Base-by-base conservation (phyloP, 2,113 vertebrate genomes). In the Circaetus cinerascens region DNA sequence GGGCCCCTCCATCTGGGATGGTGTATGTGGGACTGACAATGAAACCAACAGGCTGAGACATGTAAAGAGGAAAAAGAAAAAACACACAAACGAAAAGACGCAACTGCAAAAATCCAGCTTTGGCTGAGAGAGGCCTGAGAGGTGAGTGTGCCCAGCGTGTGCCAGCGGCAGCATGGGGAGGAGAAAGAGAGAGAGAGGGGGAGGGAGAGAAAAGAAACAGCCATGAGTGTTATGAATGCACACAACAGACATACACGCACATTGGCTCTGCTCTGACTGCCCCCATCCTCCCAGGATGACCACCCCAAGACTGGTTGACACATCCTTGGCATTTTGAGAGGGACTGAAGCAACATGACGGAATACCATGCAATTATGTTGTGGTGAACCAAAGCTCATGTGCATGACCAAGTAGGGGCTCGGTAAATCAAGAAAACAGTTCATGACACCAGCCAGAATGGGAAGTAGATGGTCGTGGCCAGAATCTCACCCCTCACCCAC, bases 41-140 rank as follows among this genome's bases (percentile, higher is more conserved):
- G 95, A 87, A 86, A 94, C 56, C 74, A 93, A 98, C 93, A 91
- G 91, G 96, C 92, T 86, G 95, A 93, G 96, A 96, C 95, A 97
- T 7, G 86, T 90, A 89, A 90, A 97, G 96, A 94, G 96, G 89
- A 95, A 75, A 96, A 97, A 96, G 81, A 71, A 96, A 97, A 95
- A 96, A 96, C 93, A 98, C 97, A 98, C 96, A 98, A 98, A 98
- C 98, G 95, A 98, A 98, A 98, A 98, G 98, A 99, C 99, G 98
- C 99, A 99, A 99, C 99, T 99, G 99, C 99, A 98, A 99, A 99
- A 98, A 99, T 99, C 99, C 99, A 99, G 96, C 98, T 99, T 98
- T 99, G 99, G 98, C 99, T 99, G 98, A 99, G 98, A 95, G 99
- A 99, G 97, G 99, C 99, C 99, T 99, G 99, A 98, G 97, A 98